These are phyloP conservation scores for Busseola fusca DNA, from an alignment of 2,888 invertebrate genomes.

Conservation along the genomic window DNA sequence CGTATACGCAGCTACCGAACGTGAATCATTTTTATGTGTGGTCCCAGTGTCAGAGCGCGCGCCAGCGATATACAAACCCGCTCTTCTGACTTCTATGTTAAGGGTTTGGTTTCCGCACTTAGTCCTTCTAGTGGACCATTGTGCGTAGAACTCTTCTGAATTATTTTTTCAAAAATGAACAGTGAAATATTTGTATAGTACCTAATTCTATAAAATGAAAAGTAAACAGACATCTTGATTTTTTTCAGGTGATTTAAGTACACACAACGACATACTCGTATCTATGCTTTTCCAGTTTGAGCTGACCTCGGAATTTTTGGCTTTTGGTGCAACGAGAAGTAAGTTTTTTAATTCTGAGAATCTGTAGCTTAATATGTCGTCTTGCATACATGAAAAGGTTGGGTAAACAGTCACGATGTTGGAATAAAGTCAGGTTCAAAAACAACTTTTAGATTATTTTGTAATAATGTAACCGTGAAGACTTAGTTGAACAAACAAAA, in stretches of 20 bases:
- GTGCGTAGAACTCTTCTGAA: too few relatives aligned
- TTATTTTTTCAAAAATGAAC: neutral
- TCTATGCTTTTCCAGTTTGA: too few relatives aligned
- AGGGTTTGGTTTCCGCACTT: too few relatives aligned
- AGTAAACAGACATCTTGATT: neutral
- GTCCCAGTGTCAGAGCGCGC: conserved; percentile 63
- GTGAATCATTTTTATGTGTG: conserved; percentile 80
- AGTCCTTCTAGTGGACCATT: too few relatives aligned
- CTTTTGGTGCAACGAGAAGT: neutral
- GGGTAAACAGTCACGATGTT: neutral
- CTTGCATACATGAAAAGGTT: neutral
- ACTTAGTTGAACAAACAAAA: too few relatives aligned
- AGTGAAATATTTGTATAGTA: neutral
- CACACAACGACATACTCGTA: too few relatives aligned
- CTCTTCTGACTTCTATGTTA: neutral
- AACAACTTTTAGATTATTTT: neutral
- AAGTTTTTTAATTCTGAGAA: neutral
- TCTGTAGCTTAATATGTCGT: neutral
- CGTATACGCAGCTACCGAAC: conserved; percentile 80
- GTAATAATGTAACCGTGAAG: too few relatives aligned
- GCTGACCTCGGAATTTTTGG: too few relatives aligned
- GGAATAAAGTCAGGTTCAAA: neutral
- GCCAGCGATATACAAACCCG: neutral
- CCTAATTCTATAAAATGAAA: neutral
- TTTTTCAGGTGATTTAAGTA: neutral